Base-by-base conservation (phyloP, 1,140 invertebrate genomes). In the Oedothorax gibbosus region DNA sequence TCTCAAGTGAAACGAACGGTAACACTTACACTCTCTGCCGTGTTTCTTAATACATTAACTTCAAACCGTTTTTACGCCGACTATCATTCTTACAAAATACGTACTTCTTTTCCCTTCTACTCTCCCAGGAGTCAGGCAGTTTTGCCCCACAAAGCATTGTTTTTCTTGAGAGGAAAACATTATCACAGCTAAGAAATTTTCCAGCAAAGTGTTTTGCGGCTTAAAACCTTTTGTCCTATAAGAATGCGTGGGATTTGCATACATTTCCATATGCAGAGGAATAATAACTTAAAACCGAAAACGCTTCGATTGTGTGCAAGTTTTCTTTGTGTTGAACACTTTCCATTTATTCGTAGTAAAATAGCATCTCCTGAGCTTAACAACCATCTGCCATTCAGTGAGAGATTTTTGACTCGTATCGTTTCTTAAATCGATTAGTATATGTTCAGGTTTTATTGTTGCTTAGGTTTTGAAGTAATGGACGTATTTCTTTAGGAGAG, bases 391-490 rank as follows among this genome's bases (percentile, higher is more conserved):
- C 68, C 68, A 49, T 80, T 69, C 78, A 80, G 60, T 20, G 65
- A 80, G 57, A 60, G 54, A 80, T 64, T 68, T 66, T 80, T 80
- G 54, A 60, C 60, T 15, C 53, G 54, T 71, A 35, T 71, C 53
- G 53, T 53, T 60, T 35, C 66, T 71, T 72, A 73, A 72, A 73
- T 82, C 79, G 79, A 72, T 82, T 82, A 82, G 53, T 68, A 64
- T 82, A 82, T 62, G 79, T 64, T 35, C 8, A 51, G 54, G 49
- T 62, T 21, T 82, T 72, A 72, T n/a, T n/a, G n/a, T n/a, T n/a
- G n/a, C n/a, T n/a, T n/a, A n/a, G n/a, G n/a, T n/a, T n/a, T n/a
- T n/a, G n/a, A n/a, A n/a, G n/a, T n/a, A n/a, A n/a, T n/a, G n/a
- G n/a, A n/a, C n/a, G n/a, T n/a, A n/a, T n/a, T n/a, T n/a, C n/a